Evolutionary conservation across 2,113 vertebrate species (phyloP).

Genomic region (Falco punctatus): DNA sequence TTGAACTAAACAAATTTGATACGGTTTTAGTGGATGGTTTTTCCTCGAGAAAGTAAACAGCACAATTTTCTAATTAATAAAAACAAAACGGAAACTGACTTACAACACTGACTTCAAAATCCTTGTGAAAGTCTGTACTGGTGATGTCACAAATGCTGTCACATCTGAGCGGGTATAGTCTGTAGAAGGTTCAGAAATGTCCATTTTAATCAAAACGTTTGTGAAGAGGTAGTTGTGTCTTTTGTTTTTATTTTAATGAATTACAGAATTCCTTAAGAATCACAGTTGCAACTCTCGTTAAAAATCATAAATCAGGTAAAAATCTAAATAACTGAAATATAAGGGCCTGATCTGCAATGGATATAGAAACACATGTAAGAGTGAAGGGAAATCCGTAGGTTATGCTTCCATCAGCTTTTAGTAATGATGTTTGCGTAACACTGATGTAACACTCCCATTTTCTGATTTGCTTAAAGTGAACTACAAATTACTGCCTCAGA

Average conservation of each 20-base stretch:
- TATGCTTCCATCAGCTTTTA: background rate
- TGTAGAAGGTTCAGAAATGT: conserved; percentile 61
- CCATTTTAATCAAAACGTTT: conserved; percentile 53
- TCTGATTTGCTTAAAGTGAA: background rate
- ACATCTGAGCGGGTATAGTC: conserved; percentile 45
- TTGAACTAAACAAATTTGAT: background rate
- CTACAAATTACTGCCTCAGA: conserved; percentile 16
- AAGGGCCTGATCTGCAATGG: background rate
- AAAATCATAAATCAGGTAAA: background rate
- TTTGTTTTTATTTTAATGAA: background rate
- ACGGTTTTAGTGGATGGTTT: background rate
- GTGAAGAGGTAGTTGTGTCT: background rate
- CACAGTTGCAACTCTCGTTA: background rate
- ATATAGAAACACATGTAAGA: background rate
- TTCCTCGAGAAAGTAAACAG: background rate
- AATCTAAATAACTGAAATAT: background rate
- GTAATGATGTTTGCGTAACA: background rate
- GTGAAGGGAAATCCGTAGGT: background rate
- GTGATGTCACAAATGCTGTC: conserved; percentile 64
- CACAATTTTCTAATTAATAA: conserved; percentile 33
- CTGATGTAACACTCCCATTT: background rate
- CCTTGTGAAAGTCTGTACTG: conserved; percentile 61
- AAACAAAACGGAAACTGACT: conserved; percentile 26
- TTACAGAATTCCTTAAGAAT: background rate
- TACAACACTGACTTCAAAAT: conserved; percentile 60